These are phyloP conservation scores for Phrynocephalus versicolor DNA, from an alignment of 2,113 vertebrate genomes.

Conservation along the genomic window DNA sequence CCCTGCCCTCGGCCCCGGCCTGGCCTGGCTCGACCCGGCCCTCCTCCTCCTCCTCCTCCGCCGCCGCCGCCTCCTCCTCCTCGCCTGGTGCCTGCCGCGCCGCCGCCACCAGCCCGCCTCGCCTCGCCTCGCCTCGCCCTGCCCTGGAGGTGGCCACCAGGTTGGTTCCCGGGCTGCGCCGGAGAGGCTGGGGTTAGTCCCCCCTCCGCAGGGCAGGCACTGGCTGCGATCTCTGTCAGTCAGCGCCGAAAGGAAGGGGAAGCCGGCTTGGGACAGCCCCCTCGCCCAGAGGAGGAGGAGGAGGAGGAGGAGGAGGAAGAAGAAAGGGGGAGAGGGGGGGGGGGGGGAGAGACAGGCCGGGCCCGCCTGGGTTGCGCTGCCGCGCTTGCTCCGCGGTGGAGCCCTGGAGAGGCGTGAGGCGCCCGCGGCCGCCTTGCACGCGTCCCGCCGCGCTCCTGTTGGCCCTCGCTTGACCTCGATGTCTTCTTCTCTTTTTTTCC, in stretches of 20 bases:
- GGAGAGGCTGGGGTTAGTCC: constrained; percentile 33
- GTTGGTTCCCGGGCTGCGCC: constrained; percentile 39
- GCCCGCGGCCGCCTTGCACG: neutral
- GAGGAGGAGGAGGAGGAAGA: neutral
- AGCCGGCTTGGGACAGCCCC: constrained; percentile 38
- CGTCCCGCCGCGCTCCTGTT: too few relatives aligned
- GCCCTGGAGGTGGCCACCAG: constrained; percentile 27
- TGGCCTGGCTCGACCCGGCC: neutral
- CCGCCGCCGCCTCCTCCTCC: neutral
- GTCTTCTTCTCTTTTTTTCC: neutral
- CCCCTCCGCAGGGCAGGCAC: constrained; percentile 31
- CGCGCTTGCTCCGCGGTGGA: neutral
- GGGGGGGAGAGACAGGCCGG: neutral
- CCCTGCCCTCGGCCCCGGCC: neutral
- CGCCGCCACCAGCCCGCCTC: neutral
- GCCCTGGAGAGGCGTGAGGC: neutral
- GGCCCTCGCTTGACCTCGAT: neutral
- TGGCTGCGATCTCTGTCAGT: constrained; percentile 36
- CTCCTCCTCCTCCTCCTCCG: too few relatives aligned
- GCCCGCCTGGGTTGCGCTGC: neutral
- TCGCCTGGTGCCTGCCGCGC: neutral
- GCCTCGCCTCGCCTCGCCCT: neutral
- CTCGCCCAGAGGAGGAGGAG: constrained; percentile 12
- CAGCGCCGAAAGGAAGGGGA: constrained; percentile 38
- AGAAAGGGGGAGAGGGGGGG: neutral